Evolutionary conservation across 2,113 vertebrate genomes (phyloP).

Genomic region (Antigone vipio): DNA sequence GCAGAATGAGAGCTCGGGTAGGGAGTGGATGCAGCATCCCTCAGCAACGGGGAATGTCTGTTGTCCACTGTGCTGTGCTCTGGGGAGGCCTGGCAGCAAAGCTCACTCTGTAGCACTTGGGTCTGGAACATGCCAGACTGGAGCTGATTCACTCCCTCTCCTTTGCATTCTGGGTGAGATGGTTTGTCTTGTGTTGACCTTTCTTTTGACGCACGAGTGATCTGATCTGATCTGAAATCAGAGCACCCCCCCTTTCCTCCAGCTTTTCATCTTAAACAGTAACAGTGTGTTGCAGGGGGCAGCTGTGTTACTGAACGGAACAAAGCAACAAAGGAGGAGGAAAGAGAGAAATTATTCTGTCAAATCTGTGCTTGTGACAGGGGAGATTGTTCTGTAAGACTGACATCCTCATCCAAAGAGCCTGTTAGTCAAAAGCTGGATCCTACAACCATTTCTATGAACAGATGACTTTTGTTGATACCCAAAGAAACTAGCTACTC

Average conservation of each 20-base stretch:
- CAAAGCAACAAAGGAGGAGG: background rate
- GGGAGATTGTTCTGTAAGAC: background rate
- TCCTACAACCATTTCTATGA: background rate
- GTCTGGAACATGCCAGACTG: background rate
- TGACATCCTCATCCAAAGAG: background rate
- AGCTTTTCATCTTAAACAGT: background rate
- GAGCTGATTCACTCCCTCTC: background rate
- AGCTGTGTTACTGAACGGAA: background rate
- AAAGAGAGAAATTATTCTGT: background rate
- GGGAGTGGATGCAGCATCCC: background rate
- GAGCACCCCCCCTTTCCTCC: background rate
- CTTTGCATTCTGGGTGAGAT: background rate
- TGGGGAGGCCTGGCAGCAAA: background rate
- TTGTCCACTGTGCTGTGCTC: background rate
- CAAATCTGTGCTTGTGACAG: background rate
- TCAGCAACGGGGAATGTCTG: rapidly evolving
- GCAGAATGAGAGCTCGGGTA: background rate
- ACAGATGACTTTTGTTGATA: background rate
- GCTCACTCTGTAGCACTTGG: background rate
- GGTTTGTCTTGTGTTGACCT: background rate
- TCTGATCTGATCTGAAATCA: background rate
- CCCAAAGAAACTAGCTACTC: background rate
- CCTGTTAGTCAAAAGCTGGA: background rate
- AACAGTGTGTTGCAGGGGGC: background rate
- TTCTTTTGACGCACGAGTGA: background rate